Base-by-base conservation (phyloP, 2,797 vertebrate genomes). In the Sebastes trivittatus region DNA sequence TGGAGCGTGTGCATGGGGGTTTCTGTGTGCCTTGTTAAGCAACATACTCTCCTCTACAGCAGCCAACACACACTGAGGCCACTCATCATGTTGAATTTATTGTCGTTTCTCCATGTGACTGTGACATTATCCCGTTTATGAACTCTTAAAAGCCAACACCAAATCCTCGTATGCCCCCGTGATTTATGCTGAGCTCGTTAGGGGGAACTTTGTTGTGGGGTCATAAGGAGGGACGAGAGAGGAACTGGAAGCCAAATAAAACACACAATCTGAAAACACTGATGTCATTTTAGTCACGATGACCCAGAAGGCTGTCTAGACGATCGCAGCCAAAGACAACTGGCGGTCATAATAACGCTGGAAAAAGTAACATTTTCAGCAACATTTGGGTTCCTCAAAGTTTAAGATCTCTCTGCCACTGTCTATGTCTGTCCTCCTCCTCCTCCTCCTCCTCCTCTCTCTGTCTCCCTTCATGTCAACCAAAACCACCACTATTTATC, bases 171-270 rank as follows among this genome's bases (percentile, higher is more conserved):
- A 73, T 56, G 70, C 20, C 49, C 34, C 46, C 56, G 7, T 23
- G 38, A 78, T 82, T 89, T 75, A 72, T 77, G 70, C 70, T 27
- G 72, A 81, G 68, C 56, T 75, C 11, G 54, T 80, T 42, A 70
- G 6, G 20, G 81, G 73, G 74, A 87, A 87, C 89, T 91, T 92
- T 92, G 89, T 89, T 92, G 89, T 93, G 87, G 92, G 74, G 77
- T 90, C 80, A 77, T 77, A 70, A 87, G 77, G 36, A 55, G n/a
- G 56, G 80, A 67, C 60, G 80, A 78, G 66, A 81, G 85, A 84
- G 81, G 83, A 90, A 84, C 72, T 9, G 16, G 68, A 34, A 83
- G 86, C 89, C 92, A 90, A 93, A 93, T 89, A 77, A 95, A 93
- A 92, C 66, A 88, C 79, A 68, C 49, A 73, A 81, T 85, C 34